Evolutionary conservation across 2,113 vertebrate species (phyloP), one percentile per base, ranked within the genome.

Genomic region (Perca schrenkii): DNA sequence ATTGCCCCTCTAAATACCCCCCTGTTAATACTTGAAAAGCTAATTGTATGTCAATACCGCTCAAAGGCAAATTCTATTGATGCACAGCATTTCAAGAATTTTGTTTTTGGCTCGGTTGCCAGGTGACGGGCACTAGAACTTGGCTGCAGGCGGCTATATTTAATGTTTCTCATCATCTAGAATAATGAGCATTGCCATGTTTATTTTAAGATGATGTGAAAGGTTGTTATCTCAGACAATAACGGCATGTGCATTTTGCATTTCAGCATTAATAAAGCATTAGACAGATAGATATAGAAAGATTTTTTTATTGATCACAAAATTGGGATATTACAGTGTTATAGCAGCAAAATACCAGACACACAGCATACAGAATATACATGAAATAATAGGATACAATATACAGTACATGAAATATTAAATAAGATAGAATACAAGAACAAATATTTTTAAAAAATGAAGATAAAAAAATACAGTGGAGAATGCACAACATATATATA

Each of bases 1-100:
- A 91, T 86, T 87, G 84, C 80, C 64, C 80, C 80, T 77, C 93
- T 92, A 91, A 93, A 93, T 82, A 91, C 93, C 92, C 87, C 84
- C 80, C 80, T 68, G 87, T 91, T 90, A 90, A 91, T 87, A 86
- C 91, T 89, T 74, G 88, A 90, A 84, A 86, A 91, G 93, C 90
- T 88, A 91, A 93, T 90, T 86, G 83, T 83, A 64, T 86, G 89
- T 92, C 93, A 71, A 90, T 93, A 88, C 60, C 22, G 85, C 88
- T 88, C 88, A 83, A 80, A 93, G 92, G 85, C 34, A 31, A 71
- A 70, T 79, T 84, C 64, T 80, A 92, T 93, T 73, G 90, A 92
- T 49, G 4, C 6, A 34, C 67, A 46, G 67, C 73, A 64, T 90
- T 90, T 88, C 74, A 82, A 89, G 90, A 83, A 81, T 89, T 71